Evolutionary conservation across 1,140 invertebrate genomes (phyloP), one percentile per base, ranked within the genome.

Genomic region (Leptopilina clavipes): DNA sequence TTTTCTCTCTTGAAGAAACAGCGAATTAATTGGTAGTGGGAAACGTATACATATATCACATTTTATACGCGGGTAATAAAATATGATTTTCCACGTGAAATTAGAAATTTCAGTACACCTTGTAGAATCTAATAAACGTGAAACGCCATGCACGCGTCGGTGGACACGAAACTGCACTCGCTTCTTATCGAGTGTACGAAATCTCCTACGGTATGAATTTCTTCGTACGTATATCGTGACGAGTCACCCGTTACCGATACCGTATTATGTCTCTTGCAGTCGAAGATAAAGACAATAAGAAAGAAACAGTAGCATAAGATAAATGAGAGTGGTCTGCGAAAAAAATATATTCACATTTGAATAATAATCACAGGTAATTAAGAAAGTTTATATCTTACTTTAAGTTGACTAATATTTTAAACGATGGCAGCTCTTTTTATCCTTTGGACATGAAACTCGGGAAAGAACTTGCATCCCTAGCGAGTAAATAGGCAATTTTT

Each of bases 231-330:
- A 31, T 65, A 65, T 65, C 59, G 22, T 65, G 59, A 65, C 59
- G 59, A 65, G 59, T 65, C 59, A 65, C 59, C 59, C 59, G 59
- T 65, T 65, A 65, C 59, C 59, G 59, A 65, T 65, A 65, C 59
- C 59, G 22, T 65, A 65, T 65, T 65, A 65, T 65, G 59, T 65
- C 59, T 65, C 59, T 22, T 65, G 3, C 11, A 31, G 11, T 31
- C n/a, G 12, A 31, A 65, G 59, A 65, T 65, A 65, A 65, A 22
- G 37, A 40, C 37, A 40, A 65, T 22, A 65, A 65, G n/a, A 22
- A 6, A 31, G 14, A 65, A 65, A 8, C 22, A 65, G 22, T 3
- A n/a, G 59, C 59, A 65, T 31, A 31, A 65, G 59, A 65, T 65
- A 37, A 65, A 65, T 59, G 25, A 37, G 59, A 31, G 22, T 31